phyloP scores from a whole-genome alignment of 2,888 invertebrate species.

The Ectropis crepuscularia region DNA sequence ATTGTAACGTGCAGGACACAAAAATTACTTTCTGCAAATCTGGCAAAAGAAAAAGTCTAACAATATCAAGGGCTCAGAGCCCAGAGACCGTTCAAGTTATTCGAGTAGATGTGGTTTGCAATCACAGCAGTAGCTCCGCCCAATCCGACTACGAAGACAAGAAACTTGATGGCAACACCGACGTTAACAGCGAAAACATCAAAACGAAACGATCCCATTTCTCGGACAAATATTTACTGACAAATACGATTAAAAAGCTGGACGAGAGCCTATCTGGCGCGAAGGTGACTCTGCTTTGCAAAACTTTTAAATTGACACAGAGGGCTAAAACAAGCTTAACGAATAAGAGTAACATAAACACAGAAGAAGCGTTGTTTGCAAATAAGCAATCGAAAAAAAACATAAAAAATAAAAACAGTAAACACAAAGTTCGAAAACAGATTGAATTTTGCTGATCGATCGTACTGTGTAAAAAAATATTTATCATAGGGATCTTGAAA shows the following conservation, averaged over 20 bases:
- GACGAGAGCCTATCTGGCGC: conserved; percentile 70
- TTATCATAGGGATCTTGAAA: too few species aligned
- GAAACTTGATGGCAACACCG: conserved; percentile 42
- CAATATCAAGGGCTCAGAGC: conserved; percentile 74
- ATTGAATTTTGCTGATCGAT: conserved; percentile 18
- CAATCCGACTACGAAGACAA: conserved; percentile 59
- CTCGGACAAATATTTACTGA: conserved; percentile 70
- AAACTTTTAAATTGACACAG: conserved; percentile 72
- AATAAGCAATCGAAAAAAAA: conserved; percentile 23
- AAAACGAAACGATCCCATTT: conserved; percentile 58
- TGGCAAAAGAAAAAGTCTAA: conserved; percentile 74
- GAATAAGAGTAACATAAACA: conserved; percentile 38
- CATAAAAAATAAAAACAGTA: conserved; percentile 15
- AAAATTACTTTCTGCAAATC: conserved; percentile 66
- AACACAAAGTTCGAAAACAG: conserved; percentile 20
- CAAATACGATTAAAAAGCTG: conserved; percentile 70
- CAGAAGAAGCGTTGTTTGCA: conserved; percentile 33
- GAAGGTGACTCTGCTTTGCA: conserved; percentile 77
- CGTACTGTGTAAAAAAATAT: background rate
- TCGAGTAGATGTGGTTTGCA: conserved; percentile 78
- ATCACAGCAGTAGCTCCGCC: conserved; percentile 55
- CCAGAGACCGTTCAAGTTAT: conserved; percentile 80
- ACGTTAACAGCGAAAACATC: conserved; percentile 46
- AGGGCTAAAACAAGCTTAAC: conserved; percentile 44
- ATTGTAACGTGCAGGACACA: conserved; percentile 51